Conservation (phyloP, 1,140 invertebrate genomes). For the Bombus vancouverensis region DNA sequence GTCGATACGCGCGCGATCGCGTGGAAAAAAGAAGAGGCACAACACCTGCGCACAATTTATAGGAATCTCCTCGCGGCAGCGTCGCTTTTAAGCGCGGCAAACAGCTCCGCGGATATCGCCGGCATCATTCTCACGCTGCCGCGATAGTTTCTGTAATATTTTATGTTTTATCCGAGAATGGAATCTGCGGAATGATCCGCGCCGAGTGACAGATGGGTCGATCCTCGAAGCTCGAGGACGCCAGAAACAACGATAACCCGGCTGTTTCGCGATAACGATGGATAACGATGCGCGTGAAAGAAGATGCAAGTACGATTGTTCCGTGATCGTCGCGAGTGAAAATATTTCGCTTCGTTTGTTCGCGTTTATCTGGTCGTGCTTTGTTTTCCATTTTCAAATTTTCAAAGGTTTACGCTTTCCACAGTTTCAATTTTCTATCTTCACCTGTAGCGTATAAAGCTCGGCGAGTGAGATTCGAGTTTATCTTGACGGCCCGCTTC, state of each 20-base stretch:
- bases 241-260: not conserved
- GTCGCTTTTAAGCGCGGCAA: not conserved
- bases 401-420: not conserved
- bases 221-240: not conserved
- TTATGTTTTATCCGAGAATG: conserved; percentile 8
- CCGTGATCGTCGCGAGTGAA: not conserved
- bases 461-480: not conserved
- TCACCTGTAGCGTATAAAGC: not conserved
- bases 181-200: not conserved
- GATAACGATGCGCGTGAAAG: too few relatives aligned
- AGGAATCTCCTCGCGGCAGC: not conserved
- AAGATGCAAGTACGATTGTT: not conserved
- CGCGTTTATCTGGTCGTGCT: not conserved
- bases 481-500: not conserved
- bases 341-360: not conserved
- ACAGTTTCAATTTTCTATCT: not conserved
- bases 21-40: not conserved
- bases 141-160: conserved; percentile 13
- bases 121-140: conserved; percentile 35
- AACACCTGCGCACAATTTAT: conserved; percentile 36
- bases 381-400: not conserved
- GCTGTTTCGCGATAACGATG: too few relatives aligned
- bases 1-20: conserved; percentile 2
- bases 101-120: not conserved
- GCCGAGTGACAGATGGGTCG: not conserved